These are phyloP conservation scores for Diplodus sargus DNA, from an alignment of 2,797 vertebrate genomes.

Conservation along the genomic window DNA sequence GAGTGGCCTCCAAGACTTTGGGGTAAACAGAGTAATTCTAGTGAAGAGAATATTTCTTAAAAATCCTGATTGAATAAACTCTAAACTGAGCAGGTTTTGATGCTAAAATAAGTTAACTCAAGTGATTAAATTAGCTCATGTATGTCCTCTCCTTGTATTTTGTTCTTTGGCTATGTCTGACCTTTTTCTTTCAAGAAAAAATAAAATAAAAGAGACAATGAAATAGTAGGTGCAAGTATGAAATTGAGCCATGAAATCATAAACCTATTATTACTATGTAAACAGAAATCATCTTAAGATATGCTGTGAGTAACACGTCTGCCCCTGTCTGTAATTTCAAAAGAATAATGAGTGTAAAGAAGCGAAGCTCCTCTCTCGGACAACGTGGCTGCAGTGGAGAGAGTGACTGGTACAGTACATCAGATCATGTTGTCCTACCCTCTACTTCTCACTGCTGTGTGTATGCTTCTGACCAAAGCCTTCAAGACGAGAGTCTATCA, in stretches of 20 bases:
- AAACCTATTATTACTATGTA: slow-evolving; percentile 67
- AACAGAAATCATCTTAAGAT: slow-evolving; percentile 79
- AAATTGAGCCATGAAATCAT: slow-evolving; percentile 69
- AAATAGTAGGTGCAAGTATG: slow-evolving; percentile 67
- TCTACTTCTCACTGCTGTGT: slow-evolving; percentile 22
- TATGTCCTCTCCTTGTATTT: slow-evolving; percentile 62
- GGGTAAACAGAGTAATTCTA: slow-evolving; percentile 55
- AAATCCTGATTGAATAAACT: slow-evolving; percentile 57
- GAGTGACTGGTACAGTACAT: slow-evolving; percentile 30
- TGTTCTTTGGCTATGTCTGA: slow-evolving; percentile 85
- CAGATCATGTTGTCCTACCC: slow-evolving; percentile 11
- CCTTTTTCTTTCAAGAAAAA: slow-evolving; percentile 58
- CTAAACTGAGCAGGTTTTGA: slow-evolving; percentile 46
- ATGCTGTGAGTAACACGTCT: slow-evolving; percentile 75
- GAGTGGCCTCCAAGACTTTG: slow-evolving; percentile 60
- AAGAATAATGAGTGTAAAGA: slow-evolving; percentile 71
- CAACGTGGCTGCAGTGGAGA: slow-evolving; percentile 30
- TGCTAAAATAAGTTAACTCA: slow-evolving; percentile 54
- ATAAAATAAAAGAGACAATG: slow-evolving; percentile 58
- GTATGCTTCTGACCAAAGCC: slow-evolving; percentile 35
- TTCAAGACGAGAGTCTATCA: slow-evolving; percentile 37
- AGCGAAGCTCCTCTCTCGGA: slow-evolving; percentile 46
- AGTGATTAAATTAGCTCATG: slow-evolving; percentile 44
- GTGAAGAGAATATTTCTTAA: slow-evolving; percentile 46
- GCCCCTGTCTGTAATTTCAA: slow-evolving; percentile 68